Evolutionary conservation across 1,140 invertebrate species (phyloP), one percentile per base, ranked within the genome.

Genomic region (Plectrocnemia conspersa): DNA sequence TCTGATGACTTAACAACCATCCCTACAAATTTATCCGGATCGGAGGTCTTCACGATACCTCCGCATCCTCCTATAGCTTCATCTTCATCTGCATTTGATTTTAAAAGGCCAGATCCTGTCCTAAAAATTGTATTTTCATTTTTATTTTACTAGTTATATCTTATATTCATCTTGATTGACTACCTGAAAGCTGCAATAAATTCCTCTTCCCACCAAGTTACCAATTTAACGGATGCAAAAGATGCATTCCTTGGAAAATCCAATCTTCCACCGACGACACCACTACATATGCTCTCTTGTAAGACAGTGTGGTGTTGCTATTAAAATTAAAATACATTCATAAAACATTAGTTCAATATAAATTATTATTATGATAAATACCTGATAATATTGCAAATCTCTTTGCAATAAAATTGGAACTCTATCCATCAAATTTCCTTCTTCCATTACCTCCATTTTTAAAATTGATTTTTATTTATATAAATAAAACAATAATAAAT

Each of bases 341-440:
- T 38, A 15, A 23, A 1, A 1, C 7, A 3, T 27, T 40, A 21
- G n/a, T n/a, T n/a, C 3, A 35, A 4, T 4, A 35, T 35, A 36
- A 5, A 36, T 15, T 49, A 41, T 10, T 50, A 44, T 41, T 23
- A 48, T 19, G 10, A 41, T 11, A 35, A 19, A 48, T 72, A 85
- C 84, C 79, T 86, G 82, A 74, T 89, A 89, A 74, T 88, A 88
- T 68, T 86, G 82, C 68, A 86, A 77, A 68, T 89, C 86, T 33
- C 86, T 73, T 68, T 88, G 85, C 32, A 88, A 74, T 27, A 88
- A 74, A 64, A 88, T 88, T 56, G 84, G 79, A 33, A 88, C 85
- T 56, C 85, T 79, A 70, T 88, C 88, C 79, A 88, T 86, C 68
- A 88, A 80, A 78, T 88, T 89, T 19, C 85, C 86, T 79, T 88